Base-by-base conservation (phyloP, 1,140 invertebrate species). In the Proctacanthus coquilletti region DNA sequence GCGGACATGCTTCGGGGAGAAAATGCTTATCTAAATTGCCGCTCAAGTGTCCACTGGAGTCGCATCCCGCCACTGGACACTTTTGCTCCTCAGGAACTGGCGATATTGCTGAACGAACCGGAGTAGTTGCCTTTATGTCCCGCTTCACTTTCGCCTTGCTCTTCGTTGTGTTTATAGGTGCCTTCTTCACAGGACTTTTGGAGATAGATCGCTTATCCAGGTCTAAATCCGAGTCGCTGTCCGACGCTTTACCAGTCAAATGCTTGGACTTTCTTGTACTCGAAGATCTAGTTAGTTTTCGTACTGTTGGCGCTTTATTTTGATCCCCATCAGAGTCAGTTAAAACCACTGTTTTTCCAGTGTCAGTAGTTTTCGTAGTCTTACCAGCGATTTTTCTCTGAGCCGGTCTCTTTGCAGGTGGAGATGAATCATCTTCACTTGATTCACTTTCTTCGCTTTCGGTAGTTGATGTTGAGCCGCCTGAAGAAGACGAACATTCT, bases 41-140 rank as follows among this genome's bases (percentile, higher is more conserved):
- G n/a, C 77, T 77, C 6, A 95, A 65, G 66, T 95, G 89, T 39
- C 91, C 91, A 18, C 63, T 61, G 15, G 89, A 94, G 59, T 94
- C 82, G 60, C 91, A 96, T 6, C 77, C 77, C 40, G 86, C 75
- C 10, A 95, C 66, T 0, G 85, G 85, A 64, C 91, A 96, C 42
- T 77, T 71, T 18, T 76, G 64, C 46, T 86, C 80, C 44, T 77
- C 72, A 13, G 60, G 54, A 19, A 62, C 48, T 11, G 63, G 55
- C 0, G 63, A 62, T 14, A 45, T 41, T 36, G 66, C 61, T 32
- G 44, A 60, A 14, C 50, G 49, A 42, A 55, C 63, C 9, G 62
- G 60, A 45, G 66, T 66, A 2, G 50, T 36, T 43, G 62, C 63
- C 44, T 61, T 71, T 50, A 45, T 65, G 43, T 46, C 62, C 49